Evolutionary conservation across 2,113 vertebrate species (phyloP).

Genomic region (Pavo muticus): DNA sequence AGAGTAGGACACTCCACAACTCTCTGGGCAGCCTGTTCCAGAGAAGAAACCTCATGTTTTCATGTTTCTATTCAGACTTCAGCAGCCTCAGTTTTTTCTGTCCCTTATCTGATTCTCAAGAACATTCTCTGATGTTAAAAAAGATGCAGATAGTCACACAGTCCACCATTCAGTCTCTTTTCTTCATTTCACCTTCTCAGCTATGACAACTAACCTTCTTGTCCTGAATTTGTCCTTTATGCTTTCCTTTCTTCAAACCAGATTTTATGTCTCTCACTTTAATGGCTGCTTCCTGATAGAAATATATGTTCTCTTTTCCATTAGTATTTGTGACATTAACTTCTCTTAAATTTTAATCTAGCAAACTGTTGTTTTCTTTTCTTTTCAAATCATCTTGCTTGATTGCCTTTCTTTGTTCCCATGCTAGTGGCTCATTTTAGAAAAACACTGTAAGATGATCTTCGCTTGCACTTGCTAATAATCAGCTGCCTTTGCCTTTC

Average conservation of each 20-base stretch:
- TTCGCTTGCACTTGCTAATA: constrained; percentile 4
- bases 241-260: neutral
- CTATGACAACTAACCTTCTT: neutral
- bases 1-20: too few species aligned
- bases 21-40: too few species aligned
- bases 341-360: neutral
- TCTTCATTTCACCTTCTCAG: neutral
- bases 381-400: neutral
- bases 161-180: neutral
- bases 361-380: neutral
- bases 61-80: neutral
- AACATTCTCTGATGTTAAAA: neutral
- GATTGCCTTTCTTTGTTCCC: neutral
- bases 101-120: neutral
- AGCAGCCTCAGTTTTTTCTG: neutral
- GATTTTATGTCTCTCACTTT: neutral
- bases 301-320: neutral
- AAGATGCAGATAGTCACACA: neutral
- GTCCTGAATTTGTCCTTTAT: neutral
- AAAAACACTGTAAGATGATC: neutral
- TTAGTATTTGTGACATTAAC: neutral
- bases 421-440: neutral
- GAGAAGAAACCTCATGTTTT: neutral
- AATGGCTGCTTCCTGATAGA: neutral
- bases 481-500: neutral